Base-by-base conservation (phyloP, 2,797 vertebrate genomes). In the Potorous gilbertii region DNA sequence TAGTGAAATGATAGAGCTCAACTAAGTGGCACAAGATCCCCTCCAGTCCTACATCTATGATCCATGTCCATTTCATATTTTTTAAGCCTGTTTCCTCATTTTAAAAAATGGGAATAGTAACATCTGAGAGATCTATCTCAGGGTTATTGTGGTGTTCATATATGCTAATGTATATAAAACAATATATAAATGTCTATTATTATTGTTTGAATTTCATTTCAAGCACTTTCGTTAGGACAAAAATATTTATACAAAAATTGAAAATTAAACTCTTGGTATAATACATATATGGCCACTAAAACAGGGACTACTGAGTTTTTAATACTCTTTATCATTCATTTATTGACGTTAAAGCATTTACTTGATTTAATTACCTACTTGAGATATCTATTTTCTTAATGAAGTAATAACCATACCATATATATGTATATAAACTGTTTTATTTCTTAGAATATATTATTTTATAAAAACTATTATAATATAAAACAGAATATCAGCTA, bases 361-460 rank as follows among this genome's bases (percentile, higher is more conserved):
- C 92, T 92, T 91, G 34, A 90, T 94, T 97, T 96, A 95, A 93
- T 94, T 93, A 96, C 54, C 27, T 95, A 29, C 74, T 91, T 95
- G 94, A 97, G 92, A 62, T 94, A 94, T 93, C 89, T 96, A 89
- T 94, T 90, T 55, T 56, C 92, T 95, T 93, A 95, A 91, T 94
- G 93, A 59, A 55, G 96, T 95, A 95, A 93, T 91, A 94, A 54
- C 54, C 93, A 95, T 94, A 90, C 92, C 96, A 94, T 57, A 95
- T 90, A 29, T 95, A 91, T 59, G 92, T 93, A 94, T 52, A 14
- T 52, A 92, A 91, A 52, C 52, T n/a, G 3, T 29, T 93, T 87
- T 94, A 91, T 81, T 28, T 97, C 92, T 95, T 92, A 54, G 92
- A 57, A 10, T 21, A 14, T 2, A 52, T 24, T 90, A 52, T 81